phyloP scores from a whole-genome alignment of 1,140 invertebrate genomes.

The Bombus sylvicola region DNA sequence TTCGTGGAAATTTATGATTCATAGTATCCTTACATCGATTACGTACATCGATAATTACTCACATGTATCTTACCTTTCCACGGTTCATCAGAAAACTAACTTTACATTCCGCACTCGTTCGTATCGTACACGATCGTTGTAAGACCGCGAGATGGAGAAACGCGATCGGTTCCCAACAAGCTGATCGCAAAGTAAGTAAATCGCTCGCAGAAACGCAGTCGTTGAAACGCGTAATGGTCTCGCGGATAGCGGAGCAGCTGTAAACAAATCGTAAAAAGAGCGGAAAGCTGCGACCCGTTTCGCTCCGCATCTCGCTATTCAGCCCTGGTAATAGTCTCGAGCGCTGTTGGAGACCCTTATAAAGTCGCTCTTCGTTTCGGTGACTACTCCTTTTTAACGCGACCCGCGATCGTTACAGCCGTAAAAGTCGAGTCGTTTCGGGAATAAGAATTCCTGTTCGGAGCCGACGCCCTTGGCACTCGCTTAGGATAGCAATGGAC shows the following conservation, averaged over 20 bases:
- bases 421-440: conserved; percentile 74
- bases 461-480: conserved; percentile 36
- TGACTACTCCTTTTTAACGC: conserved; percentile 74
- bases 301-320: conserved; percentile 64
- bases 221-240: conserved; percentile 63
- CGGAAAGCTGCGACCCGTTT: conserved; percentile 62
- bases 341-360: conserved; percentile 66
- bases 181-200: conserved; percentile 44
- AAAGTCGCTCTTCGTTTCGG: conserved; percentile 73
- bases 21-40: not conserved
- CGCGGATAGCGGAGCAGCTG: conserved; percentile 56
- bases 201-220: conserved; percentile 44
- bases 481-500: conserved; percentile 9
- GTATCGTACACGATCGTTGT: not conserved
- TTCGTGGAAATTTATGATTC: not conserved
- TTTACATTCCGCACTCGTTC: too few relatives aligned
- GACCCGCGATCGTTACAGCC: conserved; percentile 73
- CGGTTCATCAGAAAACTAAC: not conserved
- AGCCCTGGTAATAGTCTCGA: conserved; percentile 61
- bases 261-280: conserved; percentile 80
- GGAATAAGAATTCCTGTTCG: conserved; percentile 68
- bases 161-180: not conserved
- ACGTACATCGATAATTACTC: too few relatives aligned
- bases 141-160: not conserved
- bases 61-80: too few relatives aligned